phyloP scores from a whole-genome alignment of 2,888 invertebrate species.

The Camptogramma bilineatum region DNA sequence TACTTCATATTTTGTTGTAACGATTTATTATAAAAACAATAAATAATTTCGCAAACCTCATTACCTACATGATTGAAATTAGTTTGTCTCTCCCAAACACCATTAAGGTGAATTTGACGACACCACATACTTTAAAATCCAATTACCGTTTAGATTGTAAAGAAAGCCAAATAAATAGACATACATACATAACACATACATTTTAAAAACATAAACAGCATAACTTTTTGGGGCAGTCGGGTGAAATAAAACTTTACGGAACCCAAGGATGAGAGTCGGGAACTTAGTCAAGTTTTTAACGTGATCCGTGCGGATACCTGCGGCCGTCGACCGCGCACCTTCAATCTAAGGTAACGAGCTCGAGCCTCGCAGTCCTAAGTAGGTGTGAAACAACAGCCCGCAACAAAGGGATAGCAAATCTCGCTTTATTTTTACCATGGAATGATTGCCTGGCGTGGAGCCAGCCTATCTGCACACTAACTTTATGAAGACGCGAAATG shows the following conservation, averaged over 20 bases:
- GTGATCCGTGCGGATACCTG: conserved; percentile 61
- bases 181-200: too few relatives aligned
- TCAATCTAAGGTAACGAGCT: conserved; percentile 80
- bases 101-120: too few relatives aligned
- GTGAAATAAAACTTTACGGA: not conserved
- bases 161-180: too few relatives aligned
- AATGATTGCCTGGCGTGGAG: conserved; percentile 32
- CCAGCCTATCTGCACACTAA: conserved; percentile 13
- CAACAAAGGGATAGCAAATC: conserved; percentile 67
- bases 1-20: too few relatives aligned
- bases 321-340: conserved; percentile 77
- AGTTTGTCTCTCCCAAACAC: too few relatives aligned
- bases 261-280: conserved; percentile 14
- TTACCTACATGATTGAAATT: too few relatives aligned
- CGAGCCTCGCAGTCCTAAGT: conserved; percentile 67
- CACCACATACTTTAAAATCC: too few relatives aligned
- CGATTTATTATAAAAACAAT: too few relatives aligned
- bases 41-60: too few relatives aligned
- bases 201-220: too few relatives aligned
- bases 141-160: too few relatives aligned
- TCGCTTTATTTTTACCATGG: conserved; percentile 47
- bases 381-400: conserved; percentile 77
- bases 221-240: too few relatives aligned
- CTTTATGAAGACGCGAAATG: conserved; percentile 35
- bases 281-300: conserved; percentile 40